Percentiles rank a stretch among this genome's conserved stretches.
These are phyloP conservation scores for Hirtodrosophila trivittata DNA, from an alignment of 2,888 invertebrate genomes.

Conservation along the genomic window DNA sequence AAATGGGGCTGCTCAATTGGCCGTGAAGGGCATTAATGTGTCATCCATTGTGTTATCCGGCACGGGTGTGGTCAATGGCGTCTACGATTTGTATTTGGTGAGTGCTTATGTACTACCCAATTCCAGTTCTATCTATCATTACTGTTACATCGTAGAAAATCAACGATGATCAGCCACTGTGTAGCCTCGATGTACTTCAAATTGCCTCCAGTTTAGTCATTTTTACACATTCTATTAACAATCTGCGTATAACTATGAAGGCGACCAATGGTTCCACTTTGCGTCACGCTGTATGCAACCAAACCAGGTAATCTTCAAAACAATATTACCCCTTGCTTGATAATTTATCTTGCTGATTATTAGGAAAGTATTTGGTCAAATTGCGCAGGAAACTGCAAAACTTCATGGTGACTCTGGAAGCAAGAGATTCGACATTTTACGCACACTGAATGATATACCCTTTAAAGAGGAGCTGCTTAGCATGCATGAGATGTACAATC, in stretches of 20 bases:
- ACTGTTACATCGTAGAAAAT: conserved; percentile 51
- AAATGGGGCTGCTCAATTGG: conserved; percentile 61
- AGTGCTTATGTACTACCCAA: conserved; percentile 5
- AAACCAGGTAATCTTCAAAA: conserved; percentile 51
- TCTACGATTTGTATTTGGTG: conserved; percentile 69
- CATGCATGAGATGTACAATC: conserved; percentile 44
- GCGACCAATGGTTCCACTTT: conserved; percentile 58
- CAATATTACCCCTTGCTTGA: neutral
- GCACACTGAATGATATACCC: conserved; percentile 81
- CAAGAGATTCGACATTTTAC: conserved; percentile 73
- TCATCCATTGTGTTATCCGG: conserved; percentile 75
- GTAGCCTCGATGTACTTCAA: conserved; percentile 65
- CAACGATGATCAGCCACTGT: conserved; percentile 65
- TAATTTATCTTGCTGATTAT: neutral
- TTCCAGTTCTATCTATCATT: neutral
- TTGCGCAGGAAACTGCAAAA: conserved; percentile 45
- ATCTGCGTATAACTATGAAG: conserved; percentile 74
- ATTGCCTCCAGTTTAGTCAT: conserved; percentile 74
- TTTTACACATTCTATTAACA: conserved; percentile 79
- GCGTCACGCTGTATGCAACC: conserved; percentile 60
- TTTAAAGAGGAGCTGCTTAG: conserved; percentile 51
- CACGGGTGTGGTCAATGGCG: conserved; percentile 70
- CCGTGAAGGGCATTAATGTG: conserved; percentile 74
- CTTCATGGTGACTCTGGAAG: conserved; percentile 23
- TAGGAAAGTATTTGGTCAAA: conserved; percentile 48